These are phyloP conservation scores for Zaprionus gabonicus DNA, from an alignment of 1,140 invertebrate species.

Conservation along the genomic window DNA sequence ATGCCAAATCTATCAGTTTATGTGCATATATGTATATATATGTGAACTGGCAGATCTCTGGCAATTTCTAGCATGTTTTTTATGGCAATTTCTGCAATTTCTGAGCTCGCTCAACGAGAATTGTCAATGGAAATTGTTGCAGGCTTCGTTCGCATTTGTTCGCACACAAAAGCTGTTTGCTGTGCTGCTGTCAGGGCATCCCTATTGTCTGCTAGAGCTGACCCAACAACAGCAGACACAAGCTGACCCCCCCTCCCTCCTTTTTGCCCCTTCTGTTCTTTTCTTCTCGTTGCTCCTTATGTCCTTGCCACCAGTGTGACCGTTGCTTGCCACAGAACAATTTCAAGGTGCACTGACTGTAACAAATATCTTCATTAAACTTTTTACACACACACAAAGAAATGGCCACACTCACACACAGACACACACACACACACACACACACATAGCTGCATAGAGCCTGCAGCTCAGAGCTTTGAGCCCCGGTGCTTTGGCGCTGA, in stretches of 20 bases:
- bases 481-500: conserved; percentile 14
- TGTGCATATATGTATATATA: too few relatives aligned
- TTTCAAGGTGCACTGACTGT: conserved; percentile 79
- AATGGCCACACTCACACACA: neutral
- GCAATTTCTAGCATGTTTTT: too few relatives aligned
- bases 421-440: neutral
- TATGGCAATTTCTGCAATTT: neutral
- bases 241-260: too few relatives aligned
- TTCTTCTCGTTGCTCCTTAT: neutral
- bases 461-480: conserved; percentile 16
- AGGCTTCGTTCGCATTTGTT: neutral
- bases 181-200: conserved; percentile 16
- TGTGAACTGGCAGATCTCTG: too few relatives aligned
- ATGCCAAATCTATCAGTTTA: too few relatives aligned
- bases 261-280: neutral
- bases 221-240: neutral
- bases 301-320: conserved; percentile 31
- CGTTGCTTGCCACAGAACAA: conserved; percentile 65
- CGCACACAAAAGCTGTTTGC: neutral
- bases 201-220: conserved; percentile 4
- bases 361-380: conserved; percentile 80
- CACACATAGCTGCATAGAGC: neutral
- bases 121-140: neutral
- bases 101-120: neutral
- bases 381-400: conserved; percentile 40